phyloP scores from a whole-genome alignment of 2,113 vertebrate genomes.

The Spea multiplicata region DNA sequence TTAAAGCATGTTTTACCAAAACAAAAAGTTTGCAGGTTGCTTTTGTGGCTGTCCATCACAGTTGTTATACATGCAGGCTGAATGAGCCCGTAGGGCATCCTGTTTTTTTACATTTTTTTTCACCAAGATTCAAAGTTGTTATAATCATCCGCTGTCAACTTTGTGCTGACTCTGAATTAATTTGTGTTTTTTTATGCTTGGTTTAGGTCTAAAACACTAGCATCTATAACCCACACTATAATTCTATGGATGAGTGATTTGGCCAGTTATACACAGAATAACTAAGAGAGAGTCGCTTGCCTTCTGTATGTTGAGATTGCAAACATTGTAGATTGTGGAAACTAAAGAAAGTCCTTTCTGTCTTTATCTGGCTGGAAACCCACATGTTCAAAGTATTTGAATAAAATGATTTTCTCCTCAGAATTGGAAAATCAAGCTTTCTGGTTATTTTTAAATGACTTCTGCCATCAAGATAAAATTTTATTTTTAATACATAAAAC shows the following conservation, averaged over 20 bases:
- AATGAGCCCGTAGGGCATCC: conserved; percentile 78
- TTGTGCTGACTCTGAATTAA: conserved; percentile 83
- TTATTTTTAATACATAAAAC: no score
- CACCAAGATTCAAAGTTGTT: conserved; percentile 77
- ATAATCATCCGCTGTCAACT: conserved; percentile 87
- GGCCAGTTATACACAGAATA: conserved; percentile 64
- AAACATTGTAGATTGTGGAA: conserved; percentile 68
- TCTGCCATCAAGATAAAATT: no score
- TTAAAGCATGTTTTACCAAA: conserved; percentile 67
- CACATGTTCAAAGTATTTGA: no score
- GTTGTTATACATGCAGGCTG: conserved; percentile 79
- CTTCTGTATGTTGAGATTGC: conserved; percentile 67
- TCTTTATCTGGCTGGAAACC: conserved; percentile 62
- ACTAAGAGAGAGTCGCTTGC: conserved; percentile 60
- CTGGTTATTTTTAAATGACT: no score
- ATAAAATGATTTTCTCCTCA: no score
- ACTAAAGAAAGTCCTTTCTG: conserved; percentile 65
- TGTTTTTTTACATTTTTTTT: conserved; percentile 86
- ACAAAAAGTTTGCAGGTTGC: conserved; percentile 67
- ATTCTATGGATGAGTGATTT: conserved; percentile 72
- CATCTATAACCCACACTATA: conserved; percentile 67
- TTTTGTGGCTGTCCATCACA: conserved; percentile 77
- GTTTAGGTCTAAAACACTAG: conserved; percentile 73
- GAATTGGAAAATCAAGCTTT: no score
- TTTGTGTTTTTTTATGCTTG: conserved; percentile 76